phyloP scores from a whole-genome alignment of 2,888 invertebrate species.

The Pseudococcus jackbeardsleyi region DNA sequence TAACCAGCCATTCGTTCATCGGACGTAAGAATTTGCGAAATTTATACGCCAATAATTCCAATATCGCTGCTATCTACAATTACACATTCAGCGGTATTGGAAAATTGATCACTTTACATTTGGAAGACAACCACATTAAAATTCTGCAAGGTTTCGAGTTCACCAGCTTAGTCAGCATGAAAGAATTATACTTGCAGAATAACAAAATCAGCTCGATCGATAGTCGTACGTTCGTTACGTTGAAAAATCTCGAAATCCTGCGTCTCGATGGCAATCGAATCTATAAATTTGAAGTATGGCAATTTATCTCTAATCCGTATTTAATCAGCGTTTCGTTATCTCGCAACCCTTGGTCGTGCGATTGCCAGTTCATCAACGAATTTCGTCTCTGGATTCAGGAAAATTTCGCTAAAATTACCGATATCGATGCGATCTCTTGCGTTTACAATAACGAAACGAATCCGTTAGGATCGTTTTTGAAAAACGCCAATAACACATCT shows the following conservation, averaged over 20 bases:
- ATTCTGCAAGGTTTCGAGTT: conserved; percentile 86
- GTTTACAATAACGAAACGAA: conserved; percentile 81
- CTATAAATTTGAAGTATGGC: conserved; percentile 87
- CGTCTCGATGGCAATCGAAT: conserved; percentile 88
- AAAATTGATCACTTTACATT: conserved; percentile 83
- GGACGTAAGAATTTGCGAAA: conserved; percentile 91
- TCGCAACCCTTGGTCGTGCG: conserved; percentile 92
- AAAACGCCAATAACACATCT: conserved; percentile 81
- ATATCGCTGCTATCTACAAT: conserved; percentile 87
- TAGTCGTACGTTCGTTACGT: conserved; percentile 85
- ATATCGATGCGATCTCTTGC: conserved; percentile 83
- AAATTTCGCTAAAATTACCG: conserved; percentile 84
- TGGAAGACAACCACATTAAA: conserved; percentile 88
- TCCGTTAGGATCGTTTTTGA: conserved; percentile 78
- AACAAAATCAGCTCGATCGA: conserved; percentile 87
- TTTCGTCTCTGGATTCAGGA: conserved; percentile 85
- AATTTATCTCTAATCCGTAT: conserved; percentile 85
- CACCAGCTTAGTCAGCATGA: conserved; percentile 83
- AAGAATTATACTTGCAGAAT: conserved; percentile 88
- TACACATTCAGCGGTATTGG: conserved; percentile 91
- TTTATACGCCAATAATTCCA: conserved; percentile 89
- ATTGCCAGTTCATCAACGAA: conserved; percentile 85
- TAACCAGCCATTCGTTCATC: conserved; percentile 90
- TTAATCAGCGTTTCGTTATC: conserved; percentile 87
- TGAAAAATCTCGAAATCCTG: conserved; percentile 86